Conservation (phyloP, 1,140 invertebrate genomes). For the Papilio aristodemus region DNA sequence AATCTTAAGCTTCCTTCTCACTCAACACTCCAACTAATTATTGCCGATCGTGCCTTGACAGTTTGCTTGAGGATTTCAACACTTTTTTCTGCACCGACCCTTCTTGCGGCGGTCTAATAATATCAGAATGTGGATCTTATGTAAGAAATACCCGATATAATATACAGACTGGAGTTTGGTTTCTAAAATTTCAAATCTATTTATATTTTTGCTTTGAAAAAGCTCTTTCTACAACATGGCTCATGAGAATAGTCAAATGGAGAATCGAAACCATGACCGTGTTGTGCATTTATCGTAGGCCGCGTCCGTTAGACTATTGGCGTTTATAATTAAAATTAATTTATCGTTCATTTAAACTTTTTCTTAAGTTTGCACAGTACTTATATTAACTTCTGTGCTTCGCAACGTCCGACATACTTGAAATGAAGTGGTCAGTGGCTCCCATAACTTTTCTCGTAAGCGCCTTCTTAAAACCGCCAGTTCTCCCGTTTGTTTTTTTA, state of each 20-base stretch:
- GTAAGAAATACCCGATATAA: neutral
- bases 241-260: too few species aligned
- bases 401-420: conserved; percentile 15
- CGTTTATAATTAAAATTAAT: neutral
- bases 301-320: too few species aligned
- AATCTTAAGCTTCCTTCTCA: conserved; percentile 70
- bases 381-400: conserved; percentile 26
- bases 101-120: conserved; percentile 24
- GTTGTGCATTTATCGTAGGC: too few species aligned
- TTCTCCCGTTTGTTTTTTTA: neutral
- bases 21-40: conserved; percentile 77
- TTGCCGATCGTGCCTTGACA: conserved; percentile 67
- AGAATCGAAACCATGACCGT: too few species aligned
- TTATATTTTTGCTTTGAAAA: too few species aligned
- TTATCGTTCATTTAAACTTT: conserved; percentile 1
- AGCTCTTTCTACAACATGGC: too few species aligned
- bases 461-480: conserved; percentile 28
- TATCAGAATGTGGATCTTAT: neutral
- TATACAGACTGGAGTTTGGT: too few species aligned
- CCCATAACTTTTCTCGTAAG: conserved; percentile 31
- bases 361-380: neutral
- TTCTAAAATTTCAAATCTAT: too few species aligned
- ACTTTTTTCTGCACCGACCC: conserved; percentile 47
- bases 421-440: conserved; percentile 29
- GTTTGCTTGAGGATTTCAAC: conserved; percentile 60